phyloP scores from a whole-genome alignment of 2,888 invertebrate genomes.

The Acrobeloides nanus region DNA sequence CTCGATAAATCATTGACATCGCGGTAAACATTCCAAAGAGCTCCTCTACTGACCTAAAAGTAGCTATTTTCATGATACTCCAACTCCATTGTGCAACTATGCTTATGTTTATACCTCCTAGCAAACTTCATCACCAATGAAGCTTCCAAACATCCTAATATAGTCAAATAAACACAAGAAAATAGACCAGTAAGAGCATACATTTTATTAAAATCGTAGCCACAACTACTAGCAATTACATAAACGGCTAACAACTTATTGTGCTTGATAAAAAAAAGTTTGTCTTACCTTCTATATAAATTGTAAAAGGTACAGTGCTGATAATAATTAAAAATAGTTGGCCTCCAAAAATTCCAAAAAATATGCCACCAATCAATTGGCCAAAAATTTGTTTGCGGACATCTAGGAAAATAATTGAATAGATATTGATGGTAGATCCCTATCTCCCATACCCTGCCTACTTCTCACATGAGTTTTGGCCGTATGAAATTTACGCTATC shows the following conservation, averaged over 20 bases:
- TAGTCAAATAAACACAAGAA: constrained; percentile 30
- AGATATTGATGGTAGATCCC: not conserved
- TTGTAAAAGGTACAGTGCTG: constrained; percentile 41
- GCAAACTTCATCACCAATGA: constrained; percentile 36
- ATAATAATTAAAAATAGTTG: constrained; percentile 43
- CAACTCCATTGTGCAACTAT: not conserved
- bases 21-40: constrained; percentile 31
- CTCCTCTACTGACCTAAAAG: constrained; percentile 27
- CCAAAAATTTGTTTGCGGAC: constrained; percentile 45
- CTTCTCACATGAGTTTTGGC: too few relatives aligned
- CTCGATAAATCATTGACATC: constrained; percentile 19
- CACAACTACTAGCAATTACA: constrained; percentile 25
- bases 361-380: constrained; percentile 43
- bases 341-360: constrained; percentile 41
- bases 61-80: not conserved
- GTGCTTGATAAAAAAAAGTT: not conserved
- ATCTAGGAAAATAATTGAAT: constrained; percentile 22
- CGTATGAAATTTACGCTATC: too few relatives aligned
- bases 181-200: constrained; percentile 39
- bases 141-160: constrained; percentile 33
- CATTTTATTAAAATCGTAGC: constrained; percentile 36
- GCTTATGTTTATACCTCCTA: constrained; percentile 21
- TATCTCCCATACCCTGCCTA: too few relatives aligned
- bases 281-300: constrained; percentile 37
- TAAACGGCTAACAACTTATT: constrained; percentile 30